phyloP scores from a whole-genome alignment of 2,797 vertebrate genomes.

The Sandelia bainsii region DNA sequence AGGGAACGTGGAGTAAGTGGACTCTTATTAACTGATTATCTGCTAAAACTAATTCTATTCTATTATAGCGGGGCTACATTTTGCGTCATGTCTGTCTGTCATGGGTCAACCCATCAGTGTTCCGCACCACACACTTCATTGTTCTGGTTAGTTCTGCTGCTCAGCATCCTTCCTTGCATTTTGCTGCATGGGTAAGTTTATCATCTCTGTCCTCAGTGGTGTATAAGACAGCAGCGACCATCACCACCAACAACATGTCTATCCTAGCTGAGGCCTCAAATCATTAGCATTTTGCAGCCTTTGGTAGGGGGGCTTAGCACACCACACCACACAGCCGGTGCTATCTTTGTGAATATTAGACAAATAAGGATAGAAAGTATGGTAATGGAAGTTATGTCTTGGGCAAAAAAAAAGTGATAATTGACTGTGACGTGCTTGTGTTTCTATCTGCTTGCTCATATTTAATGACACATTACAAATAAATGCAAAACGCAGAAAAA shows the following conservation, averaged over 20 bases:
- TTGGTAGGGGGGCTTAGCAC: constrained; percentile 81
- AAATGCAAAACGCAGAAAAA: constrained; percentile 91
- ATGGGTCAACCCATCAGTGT: constrained; percentile 42
- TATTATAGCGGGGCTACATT: constrained; percentile 30
- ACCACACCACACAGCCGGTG: constrained; percentile 84
- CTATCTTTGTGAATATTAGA: constrained; percentile 84
- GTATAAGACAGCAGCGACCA: constrained; percentile 51
- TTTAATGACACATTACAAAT: constrained; percentile 92
- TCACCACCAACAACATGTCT: constrained; percentile 39
- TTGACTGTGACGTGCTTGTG: constrained; percentile 95
- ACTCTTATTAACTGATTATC: constrained; percentile 38
- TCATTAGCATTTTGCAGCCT: constrained; percentile 92
- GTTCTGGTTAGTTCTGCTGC: constrained; percentile 60
- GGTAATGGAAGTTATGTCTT: constrained; percentile 86
- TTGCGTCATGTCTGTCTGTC: constrained; percentile 29
- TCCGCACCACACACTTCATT: constrained; percentile 49
- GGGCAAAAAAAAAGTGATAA: constrained; percentile 75
- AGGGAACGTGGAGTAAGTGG: constrained; percentile 36
- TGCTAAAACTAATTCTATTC: constrained; percentile 47
- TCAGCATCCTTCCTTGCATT: constrained; percentile 54
- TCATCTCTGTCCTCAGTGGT: constrained; percentile 56
- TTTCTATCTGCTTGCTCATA: constrained; percentile 94
- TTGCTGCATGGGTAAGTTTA: constrained; percentile 39
- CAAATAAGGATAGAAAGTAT: constrained; percentile 76
- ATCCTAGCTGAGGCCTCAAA: constrained; percentile 70